Percentiles rank a stretch among this genome's conserved stretches.
phyloP scores from a whole-genome alignment of 2,797 vertebrate genomes.

The Xiphophorus birchmanni region DNA sequence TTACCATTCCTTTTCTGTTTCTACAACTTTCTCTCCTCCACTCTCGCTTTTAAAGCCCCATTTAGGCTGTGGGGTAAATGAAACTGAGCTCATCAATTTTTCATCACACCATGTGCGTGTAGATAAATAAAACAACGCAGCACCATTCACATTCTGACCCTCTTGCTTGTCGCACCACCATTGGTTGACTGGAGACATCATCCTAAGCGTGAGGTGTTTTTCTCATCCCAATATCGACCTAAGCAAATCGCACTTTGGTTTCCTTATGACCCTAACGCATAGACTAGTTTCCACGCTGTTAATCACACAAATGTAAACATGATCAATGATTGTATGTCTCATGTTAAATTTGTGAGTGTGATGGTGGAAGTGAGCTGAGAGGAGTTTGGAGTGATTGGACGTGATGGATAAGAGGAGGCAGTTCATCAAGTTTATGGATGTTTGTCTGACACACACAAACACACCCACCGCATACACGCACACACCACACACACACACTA shows the following conservation, averaged over 20 bases:
- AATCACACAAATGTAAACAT: slow-evolving; percentile 5
- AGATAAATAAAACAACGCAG: slow-evolving; percentile 73
- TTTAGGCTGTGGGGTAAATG: slow-evolving; percentile 71
- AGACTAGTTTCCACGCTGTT: not conserved
- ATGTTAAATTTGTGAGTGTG: slow-evolving; percentile 13
- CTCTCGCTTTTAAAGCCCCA: slow-evolving; percentile 76
- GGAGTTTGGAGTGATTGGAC: slow-evolving; percentile 43
- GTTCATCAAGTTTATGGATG: slow-evolving; percentile 64
- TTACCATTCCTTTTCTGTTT: slow-evolving; percentile 16
- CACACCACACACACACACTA: not conserved
- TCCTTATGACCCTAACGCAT: not conserved
- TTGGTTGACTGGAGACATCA: slow-evolving; percentile 32
- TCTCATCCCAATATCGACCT: slow-evolving; percentile 1
- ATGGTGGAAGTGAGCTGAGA: slow-evolving; percentile 11
- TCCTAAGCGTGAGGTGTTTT: not conserved
- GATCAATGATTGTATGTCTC: slow-evolving; percentile 17
- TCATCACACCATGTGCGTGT: slow-evolving; percentile 69
- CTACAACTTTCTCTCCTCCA: slow-evolving; percentile 19
- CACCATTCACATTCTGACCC: slow-evolving; percentile 65
- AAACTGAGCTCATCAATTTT: slow-evolving; percentile 76
- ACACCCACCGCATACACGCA: slow-evolving; percentile 14
- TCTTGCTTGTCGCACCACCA: slow-evolving; percentile 62
- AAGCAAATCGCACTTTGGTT: not conserved
- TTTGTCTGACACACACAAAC: slow-evolving; percentile 33
- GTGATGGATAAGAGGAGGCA: slow-evolving; percentile 50